Percentiles rank a stretch among this genome's conserved stretches.
phyloP scores from a whole-genome alignment of 1,140 invertebrate genomes.

The Bombus waltoni region DNA sequence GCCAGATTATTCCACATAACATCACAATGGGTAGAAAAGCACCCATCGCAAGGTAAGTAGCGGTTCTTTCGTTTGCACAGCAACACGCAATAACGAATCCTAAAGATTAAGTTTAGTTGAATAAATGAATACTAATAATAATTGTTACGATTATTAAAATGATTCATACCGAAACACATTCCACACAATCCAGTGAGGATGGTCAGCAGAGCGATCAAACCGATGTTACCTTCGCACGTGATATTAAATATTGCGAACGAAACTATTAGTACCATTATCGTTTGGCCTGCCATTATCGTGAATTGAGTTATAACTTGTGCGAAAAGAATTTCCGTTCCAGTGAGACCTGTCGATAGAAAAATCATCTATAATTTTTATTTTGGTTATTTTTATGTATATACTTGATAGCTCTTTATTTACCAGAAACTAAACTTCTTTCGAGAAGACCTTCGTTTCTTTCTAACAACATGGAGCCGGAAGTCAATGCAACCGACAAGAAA shows the following conservation, averaged over 20 bases:
- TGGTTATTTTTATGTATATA: background rate
- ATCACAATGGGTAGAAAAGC: slow-evolving; percentile 96
- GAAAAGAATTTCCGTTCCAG: slow-evolving; percentile 88
- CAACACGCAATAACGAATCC: slow-evolving; percentile 94
- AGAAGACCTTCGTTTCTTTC: slow-evolving; percentile 95
- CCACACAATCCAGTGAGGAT: slow-evolving; percentile 94
- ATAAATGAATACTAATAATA: background rate
- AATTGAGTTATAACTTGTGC: slow-evolving; percentile 95
- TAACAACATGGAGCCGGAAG: slow-evolving; percentile 94
- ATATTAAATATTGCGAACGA: slow-evolving; percentile 92
- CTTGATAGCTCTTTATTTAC: slow-evolving; percentile 77
- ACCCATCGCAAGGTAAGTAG: slow-evolving; percentile 95
- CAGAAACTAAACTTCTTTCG: slow-evolving; percentile 93
- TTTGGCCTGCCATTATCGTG: slow-evolving; percentile 93
- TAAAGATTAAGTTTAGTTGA: slow-evolving; percentile 73
- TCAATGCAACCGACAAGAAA: slow-evolving; percentile 96
- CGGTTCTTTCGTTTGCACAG: slow-evolving; percentile 94
- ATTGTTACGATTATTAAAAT: background rate
- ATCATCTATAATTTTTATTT: background rate
- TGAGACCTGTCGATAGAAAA: slow-evolving; percentile 69
- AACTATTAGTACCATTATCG: slow-evolving; percentile 90
- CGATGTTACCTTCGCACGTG: slow-evolving; percentile 90
- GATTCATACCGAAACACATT: slow-evolving; percentile 92
- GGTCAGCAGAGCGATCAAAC: slow-evolving; percentile 89
- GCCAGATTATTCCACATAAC: slow-evolving; percentile 94